Percentiles rank a stretch among this genome's conserved stretches.
Evolutionary conservation across 2,888 invertebrate genomes (phyloP).

Genomic region (Ochropacha duplaris): DNA sequence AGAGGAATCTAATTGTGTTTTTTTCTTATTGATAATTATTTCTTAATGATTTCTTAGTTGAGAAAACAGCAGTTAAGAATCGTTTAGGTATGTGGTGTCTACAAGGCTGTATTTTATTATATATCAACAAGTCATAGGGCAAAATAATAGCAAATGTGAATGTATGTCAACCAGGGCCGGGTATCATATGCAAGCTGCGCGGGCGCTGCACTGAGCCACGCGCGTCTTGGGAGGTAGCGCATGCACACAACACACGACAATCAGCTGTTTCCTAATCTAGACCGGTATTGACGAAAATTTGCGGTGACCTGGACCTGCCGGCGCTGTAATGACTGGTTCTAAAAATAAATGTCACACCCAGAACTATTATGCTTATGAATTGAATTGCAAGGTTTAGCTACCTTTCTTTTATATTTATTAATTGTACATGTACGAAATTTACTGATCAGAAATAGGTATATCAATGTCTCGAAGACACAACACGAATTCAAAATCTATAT

Average conservation of each 20-base stretch:
- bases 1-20: slow-evolving; percentile 61
- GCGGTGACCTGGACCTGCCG: slow-evolving; percentile 28
- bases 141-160: slow-evolving; percentile 40
- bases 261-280: slow-evolving; percentile 43
- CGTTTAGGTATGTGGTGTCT: not conserved
- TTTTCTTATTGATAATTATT: slow-evolving; percentile 35
- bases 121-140: slow-evolving; percentile 27
- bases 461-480: no score
- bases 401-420: slow-evolving; percentile 21
- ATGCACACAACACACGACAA: slow-evolving; percentile 8
- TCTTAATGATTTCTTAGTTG: not conserved
- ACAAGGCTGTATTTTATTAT: slow-evolving; percentile 11
- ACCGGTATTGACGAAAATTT: slow-evolving; percentile 37
- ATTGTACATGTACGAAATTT: not conserved
- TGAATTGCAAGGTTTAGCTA: slow-evolving; percentile 25
- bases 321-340: slow-evolving; percentile 22
- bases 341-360: slow-evolving; percentile 30
- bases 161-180: slow-evolving; percentile 50
- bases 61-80: no score
- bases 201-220: slow-evolving; percentile 10
- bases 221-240: not conserved
- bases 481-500: no score
- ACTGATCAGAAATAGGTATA: no score
- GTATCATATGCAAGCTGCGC: slow-evolving; percentile 33
- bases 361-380: slow-evolving; percentile 12